Base-by-base conservation (phyloP, 2,888 invertebrate genomes). In the Aphidius colemani region DNA sequence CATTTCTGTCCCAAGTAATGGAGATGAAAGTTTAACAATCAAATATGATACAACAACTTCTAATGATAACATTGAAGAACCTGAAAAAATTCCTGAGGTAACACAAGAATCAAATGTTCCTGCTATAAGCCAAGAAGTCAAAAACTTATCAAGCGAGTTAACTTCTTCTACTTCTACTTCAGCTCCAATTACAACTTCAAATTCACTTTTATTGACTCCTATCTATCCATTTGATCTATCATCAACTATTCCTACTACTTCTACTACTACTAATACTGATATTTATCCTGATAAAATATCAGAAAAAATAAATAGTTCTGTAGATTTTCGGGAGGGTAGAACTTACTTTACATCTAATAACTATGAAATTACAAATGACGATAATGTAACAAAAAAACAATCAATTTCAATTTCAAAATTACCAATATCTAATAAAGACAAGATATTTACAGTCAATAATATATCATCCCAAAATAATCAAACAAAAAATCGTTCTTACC, bases 401-500 rank as follows among this genome's bases (percentile, higher is more conserved):
- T 8, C 51, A 8, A 5, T 39, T 45, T 60, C 44, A 8, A 45
- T 44, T 11, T 55, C 44, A 11, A n/a, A 41, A 11, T 7, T 48
- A 39, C 57, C 46, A 46, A 11, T 57, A 48, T 11, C 10, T 9
- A 57, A 57, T 30, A 46, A 39, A 9, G 44, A 49, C 49, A 49
- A 41, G n/a, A 41, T 18, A 11, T 59, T 45, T n/a, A 40, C 48
- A n/a, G 30, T 40, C 44, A 9, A 13, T 6, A 55, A 59, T 44
- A 53, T 62, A 0, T 55, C 65, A 6, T 46, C 64, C 68, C 59
- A 65, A 50, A 67, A 59, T 7, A 67, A 63, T 30, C 65, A 53
- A 18, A 58, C 66, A 10, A 75, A 74, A 60, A 66, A 70, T 18
- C 72, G 78, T 1, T 72, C 74, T 18, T 78, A 78, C 56, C 72